Evolutionary conservation across 2,113 vertebrate species (phyloP), one percentile per base, ranked within the genome.

Genomic region (Pygoscelis adeliae): DNA sequence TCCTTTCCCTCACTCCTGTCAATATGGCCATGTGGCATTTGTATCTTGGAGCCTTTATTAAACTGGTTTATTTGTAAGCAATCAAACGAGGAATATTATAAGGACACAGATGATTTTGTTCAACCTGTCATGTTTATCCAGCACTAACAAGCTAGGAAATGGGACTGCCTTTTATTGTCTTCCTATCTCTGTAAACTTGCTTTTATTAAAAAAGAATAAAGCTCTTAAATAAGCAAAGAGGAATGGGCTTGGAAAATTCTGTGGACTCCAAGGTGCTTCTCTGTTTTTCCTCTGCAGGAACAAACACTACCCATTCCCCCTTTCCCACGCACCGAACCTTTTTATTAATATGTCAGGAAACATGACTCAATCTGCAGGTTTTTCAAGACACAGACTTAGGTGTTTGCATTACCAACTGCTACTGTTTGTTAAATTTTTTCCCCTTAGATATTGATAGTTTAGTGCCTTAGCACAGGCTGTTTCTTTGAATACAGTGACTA

Each of bases 11-110:
- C 2, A 0, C 25, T 89, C 78, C 66, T 96, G 93, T 96, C 96
- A 93, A 93, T 95, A 97, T 77, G 89, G 86, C 96, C 95, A 97
- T 97, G 97, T 97, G 96, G 89, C 86, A 82, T 89, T 86, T 89
- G 83, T 96, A 92, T 69, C 79, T 88, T 0, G 0, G 38, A 81
- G 46, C 38, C 66, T 93, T 95, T 90, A 97, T 97, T 96, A 96
- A 96, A 89, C 65, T 70, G 65, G 66, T 58, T 83, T 98, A 87
- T 98, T 96, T 97, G 91, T 86, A 95, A 96, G 94, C 90, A 96
- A 95, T 98, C 96, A 97, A 90, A 79, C 4, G 2, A 80, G 89
- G 80, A 91, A 90, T 82, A 91, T 95, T 67, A 58, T 71, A 80
- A 90, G 89, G 78, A 93, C 9, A 9, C 23, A 25, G 81, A 83